Evolutionary conservation across 2,797 vertebrate species (phyloP), one percentile per base, ranked within the genome.

Genomic region (Takifugu ocellatus): DNA sequence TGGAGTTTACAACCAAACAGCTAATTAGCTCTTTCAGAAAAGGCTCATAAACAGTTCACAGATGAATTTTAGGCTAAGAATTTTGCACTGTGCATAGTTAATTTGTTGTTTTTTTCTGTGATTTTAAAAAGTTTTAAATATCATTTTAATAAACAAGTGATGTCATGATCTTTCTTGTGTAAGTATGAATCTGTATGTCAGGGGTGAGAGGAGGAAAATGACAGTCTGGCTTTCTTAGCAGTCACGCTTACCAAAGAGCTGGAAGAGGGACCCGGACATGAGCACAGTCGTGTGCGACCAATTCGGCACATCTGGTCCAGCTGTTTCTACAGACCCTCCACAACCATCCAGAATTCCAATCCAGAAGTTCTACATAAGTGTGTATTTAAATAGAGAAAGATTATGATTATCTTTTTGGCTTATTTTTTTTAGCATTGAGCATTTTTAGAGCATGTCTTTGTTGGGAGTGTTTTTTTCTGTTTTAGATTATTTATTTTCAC

Each of bases 181-280:
- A 75, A 79, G 74, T 77, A 78, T 78, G 50, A 69, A 73, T 84
- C 79, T 87, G 81, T 77, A 72, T 72, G 71, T 68, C 75, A 81
- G 66, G 84, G 81, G 68, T 42, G 70, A 82, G 87, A 89, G 46
- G 42, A 55, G 44, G 74, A 81, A 85, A 75, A 15, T 50, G n/a
- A 51, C 21, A 25, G 77, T 66, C 83, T 78, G 80, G 74, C 78
- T 44, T 12, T 86, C 89, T 83, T 81, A 87, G 88, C 91, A 57
- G 33, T 85, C 89, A 92, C 84, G 87, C 90, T 92, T 90, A 97
- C 96, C 95, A 98, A 97, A 99, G 95, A 98, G 82, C 88, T 90
- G 75, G 86, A 85, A 81, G 59, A 68, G 50, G 63, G 86, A 87
- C 78, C 73, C 78, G 85, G 76, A 82, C 56, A 78, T 65, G 60